Percentiles rank a stretch among this genome's conserved stretches.
phyloP scores from a whole-genome alignment of 2,888 invertebrate species.

The Pyrrhosoma nymphula region DNA sequence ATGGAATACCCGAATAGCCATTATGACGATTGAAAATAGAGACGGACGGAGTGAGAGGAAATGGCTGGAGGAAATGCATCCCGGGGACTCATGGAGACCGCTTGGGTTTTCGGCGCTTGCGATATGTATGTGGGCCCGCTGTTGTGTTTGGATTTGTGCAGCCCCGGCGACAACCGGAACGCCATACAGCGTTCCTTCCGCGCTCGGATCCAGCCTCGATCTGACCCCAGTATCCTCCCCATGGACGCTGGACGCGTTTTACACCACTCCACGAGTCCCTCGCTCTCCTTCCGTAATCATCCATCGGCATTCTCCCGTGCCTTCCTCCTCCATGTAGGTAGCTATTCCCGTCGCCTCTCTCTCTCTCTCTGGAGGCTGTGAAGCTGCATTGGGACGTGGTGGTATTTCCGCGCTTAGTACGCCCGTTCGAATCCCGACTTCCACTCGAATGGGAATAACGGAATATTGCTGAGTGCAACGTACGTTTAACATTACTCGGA shows the following conservation, averaged over 20 bases:
- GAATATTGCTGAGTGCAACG: too few species aligned
- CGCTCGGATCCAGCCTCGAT: background rate
- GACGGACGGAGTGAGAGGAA: background rate
- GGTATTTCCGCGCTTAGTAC: background rate
- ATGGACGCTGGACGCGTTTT: background rate
- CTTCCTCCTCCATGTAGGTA: background rate
- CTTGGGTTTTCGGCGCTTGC: background rate
- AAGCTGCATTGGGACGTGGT: background rate
- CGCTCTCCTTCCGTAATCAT: background rate
- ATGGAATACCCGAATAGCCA: slow-evolving; percentile 17
- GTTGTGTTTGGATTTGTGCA: slow-evolving; percentile 34
- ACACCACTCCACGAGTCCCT: background rate
- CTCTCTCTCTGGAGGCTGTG: background rate
- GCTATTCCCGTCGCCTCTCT: too few species aligned
- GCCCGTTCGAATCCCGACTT: background rate
- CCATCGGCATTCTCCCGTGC: background rate
- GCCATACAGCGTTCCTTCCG: background rate
- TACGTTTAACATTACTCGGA: too few species aligned
- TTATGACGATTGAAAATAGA: slow-evolving; percentile 26
- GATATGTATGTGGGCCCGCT: background rate
- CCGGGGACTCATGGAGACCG: background rate
- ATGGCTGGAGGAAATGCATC: slow-evolving; percentile 6
- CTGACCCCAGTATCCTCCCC: background rate
- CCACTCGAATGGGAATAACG: too few species aligned
- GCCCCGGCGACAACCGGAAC: background rate